These are phyloP conservation scores for Cavia aperea DNA, from an alignment of 2,113 vertebrate species.

Conservation along the genomic window DNA sequence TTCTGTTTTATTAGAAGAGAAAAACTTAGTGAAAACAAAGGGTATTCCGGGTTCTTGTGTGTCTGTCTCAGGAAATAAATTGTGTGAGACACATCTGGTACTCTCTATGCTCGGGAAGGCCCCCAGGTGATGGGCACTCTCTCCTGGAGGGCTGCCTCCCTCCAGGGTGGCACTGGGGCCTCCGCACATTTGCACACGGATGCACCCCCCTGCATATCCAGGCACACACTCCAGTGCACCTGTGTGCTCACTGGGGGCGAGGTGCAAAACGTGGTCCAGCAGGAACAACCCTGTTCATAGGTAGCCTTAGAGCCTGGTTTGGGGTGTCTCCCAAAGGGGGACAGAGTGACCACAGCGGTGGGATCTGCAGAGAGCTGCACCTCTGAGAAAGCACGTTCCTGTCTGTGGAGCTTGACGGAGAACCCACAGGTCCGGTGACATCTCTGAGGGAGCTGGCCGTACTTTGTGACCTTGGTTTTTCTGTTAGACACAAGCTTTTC, in stretches of 20 bases:
- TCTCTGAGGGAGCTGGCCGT: fast-evolving
- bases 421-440: fast-evolving
- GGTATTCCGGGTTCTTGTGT: not conserved
- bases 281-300: not conserved
- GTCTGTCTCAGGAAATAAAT: slow-evolving; percentile 47
- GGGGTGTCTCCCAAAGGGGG: not conserved
- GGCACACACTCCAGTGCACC: not conserved
- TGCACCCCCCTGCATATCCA: too few species aligned
- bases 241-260: not conserved
- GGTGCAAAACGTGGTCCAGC: not conserved
- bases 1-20: slow-evolving; percentile 13
- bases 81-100: not conserved
- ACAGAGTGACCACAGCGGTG: not conserved
- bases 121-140: too few species aligned
- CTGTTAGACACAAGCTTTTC: not conserved
- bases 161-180: fast-evolving
- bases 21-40: slow-evolving; percentile 25
- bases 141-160: fast-evolving
- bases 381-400: not conserved
- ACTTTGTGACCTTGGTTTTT: not conserved
- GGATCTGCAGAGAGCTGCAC: too few species aligned
- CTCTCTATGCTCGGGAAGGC: not conserved
- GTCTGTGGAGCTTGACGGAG: not conserved
- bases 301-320: not conserved
- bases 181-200: too few species aligned